Percentiles rank a stretch among this genome's conserved stretches.
Evolutionary conservation across 1,140 invertebrate species (phyloP).

Genomic region (Campoletis sonorensis): DNA sequence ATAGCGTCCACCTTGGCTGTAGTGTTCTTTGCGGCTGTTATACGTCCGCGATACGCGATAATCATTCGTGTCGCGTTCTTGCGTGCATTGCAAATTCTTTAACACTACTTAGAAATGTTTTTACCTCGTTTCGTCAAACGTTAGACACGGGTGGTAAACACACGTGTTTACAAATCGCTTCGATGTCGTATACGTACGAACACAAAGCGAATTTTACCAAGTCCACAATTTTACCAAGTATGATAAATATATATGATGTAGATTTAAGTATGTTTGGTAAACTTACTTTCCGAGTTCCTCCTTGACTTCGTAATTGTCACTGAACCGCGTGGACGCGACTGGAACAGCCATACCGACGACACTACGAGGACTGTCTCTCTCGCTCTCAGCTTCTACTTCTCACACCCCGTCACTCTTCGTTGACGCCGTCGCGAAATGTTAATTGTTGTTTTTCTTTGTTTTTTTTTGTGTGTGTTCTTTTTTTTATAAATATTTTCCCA

Average conservation of each 20-base stretch:
- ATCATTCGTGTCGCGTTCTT: too few species aligned
- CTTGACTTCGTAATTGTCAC: slow-evolving; percentile 99
- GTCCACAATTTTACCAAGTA: neutral
- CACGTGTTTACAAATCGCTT: neutral
- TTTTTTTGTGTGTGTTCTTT: too few species aligned
- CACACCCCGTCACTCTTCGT: slow-evolving; percentile 27
- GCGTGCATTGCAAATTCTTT: too few species aligned
- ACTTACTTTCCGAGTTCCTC: slow-evolving; percentile 99
- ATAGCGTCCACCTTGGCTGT: too few species aligned
- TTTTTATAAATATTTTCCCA: neutral
- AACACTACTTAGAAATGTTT: too few species aligned
- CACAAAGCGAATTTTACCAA: too few species aligned
- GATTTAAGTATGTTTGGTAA: slow-evolving; percentile 48
- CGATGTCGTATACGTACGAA: too few species aligned
- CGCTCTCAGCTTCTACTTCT: slow-evolving; percentile 1
- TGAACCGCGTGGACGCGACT: slow-evolving; percentile 92
- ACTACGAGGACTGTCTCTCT: slow-evolving; percentile 38
- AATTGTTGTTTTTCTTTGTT: slow-evolving; percentile 1
- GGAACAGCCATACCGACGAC: slow-evolving; percentile 80
- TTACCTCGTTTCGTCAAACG: too few species aligned
- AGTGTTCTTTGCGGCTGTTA: too few species aligned
- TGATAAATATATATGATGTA: neutral
- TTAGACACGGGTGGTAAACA: too few species aligned
- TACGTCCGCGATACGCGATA: too few species aligned
- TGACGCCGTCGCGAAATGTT: neutral